A percentile compares a stretch with the other conserved stretches of the same genome.
Conservation (phyloP, 2,888 invertebrate genomes). For the Drosophila borealis region DNA sequence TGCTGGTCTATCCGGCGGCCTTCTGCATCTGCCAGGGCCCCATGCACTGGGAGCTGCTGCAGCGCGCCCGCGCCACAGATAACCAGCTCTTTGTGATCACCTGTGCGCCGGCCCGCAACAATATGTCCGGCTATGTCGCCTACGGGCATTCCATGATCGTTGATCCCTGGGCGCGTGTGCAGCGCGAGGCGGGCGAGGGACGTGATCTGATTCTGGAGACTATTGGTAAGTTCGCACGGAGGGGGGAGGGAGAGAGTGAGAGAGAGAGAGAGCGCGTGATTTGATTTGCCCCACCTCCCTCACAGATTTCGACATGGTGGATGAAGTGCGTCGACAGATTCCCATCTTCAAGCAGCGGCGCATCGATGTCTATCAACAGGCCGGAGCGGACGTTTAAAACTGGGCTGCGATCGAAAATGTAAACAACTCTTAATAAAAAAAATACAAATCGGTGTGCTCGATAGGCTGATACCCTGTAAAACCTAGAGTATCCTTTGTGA, state of each 20-base stretch:
- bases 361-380: constrained; percentile 89
- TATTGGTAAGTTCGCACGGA: constrained; percentile 87
- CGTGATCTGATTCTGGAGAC: constrained; percentile 91
- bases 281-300: constrained; percentile 1
- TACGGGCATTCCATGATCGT: constrained; percentile 95
- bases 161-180: constrained; percentile 91
- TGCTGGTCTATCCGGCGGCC: constrained; percentile 96
- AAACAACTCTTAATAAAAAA: constrained; percentile 26
- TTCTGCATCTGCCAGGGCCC: constrained; percentile 90
- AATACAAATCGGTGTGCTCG: background rate
- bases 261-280: too few relatives aligned
- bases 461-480: constrained; percentile 14
- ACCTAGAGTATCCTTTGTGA: too few relatives aligned
- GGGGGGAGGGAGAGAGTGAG: too few relatives aligned
- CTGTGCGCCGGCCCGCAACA: constrained; percentile 93
- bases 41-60: constrained; percentile 95
- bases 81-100: constrained; percentile 95
- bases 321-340: constrained; percentile 92
- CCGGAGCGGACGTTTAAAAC: constrained; percentile 26
- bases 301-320: constrained; percentile 89
- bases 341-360: constrained; percentile 91
- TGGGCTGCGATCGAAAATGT: constrained; percentile 11
- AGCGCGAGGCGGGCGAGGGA: constrained; percentile 88
- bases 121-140: constrained; percentile 91
- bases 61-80: constrained; percentile 93